Percentiles rank a stretch among this genome's conserved stretches.
Conservation (phyloP, 2,797 vertebrate species). For the Acanthis flammea region DNA sequence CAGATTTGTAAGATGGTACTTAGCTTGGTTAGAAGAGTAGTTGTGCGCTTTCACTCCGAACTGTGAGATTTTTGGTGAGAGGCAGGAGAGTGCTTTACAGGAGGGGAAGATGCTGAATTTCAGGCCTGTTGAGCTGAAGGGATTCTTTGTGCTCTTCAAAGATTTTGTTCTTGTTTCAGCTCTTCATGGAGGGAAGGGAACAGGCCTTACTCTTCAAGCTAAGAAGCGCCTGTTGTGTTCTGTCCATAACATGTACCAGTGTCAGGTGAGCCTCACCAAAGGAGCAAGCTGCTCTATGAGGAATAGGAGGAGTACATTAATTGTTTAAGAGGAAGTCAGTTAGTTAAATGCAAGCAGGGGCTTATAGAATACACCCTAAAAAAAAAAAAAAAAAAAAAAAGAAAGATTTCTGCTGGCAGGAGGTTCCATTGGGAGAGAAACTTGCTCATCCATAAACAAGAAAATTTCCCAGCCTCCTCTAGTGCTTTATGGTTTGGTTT, state of each 20-base stretch:
- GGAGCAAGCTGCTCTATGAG: not conserved
- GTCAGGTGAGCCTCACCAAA: not conserved
- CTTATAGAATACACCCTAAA: slow-evolving; percentile 61
- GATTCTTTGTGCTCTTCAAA: not conserved
- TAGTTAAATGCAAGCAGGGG: slow-evolving; percentile 28
- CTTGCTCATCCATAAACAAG: slow-evolving; percentile 62
- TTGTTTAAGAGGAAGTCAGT: slow-evolving; percentile 52
- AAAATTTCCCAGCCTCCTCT: slow-evolving; percentile 49
- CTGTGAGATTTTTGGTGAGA: not conserved
- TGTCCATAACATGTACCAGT: not conserved
- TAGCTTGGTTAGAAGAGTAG: not conserved
- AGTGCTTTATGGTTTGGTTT: not conserved
- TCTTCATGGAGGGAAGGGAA: not conserved
- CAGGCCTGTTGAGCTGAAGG: not conserved
- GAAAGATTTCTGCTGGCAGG: slow-evolving; percentile 24
- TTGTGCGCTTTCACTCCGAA: rapidly evolving
- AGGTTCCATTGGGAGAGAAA: slow-evolving; percentile 56
- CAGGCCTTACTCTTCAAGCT: not conserved
- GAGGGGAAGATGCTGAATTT: not conserved
- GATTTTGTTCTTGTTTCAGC: not conserved
- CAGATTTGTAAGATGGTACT: not conserved
- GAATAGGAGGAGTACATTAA: not conserved
- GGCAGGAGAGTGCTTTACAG: not conserved
- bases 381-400: not conserved
- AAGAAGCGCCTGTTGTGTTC: not conserved